Percentiles rank a stretch among this genome's conserved stretches.
These are phyloP conservation scores for Hyperoodon ampullatus DNA, from an alignment of 2,113 vertebrate genomes.

Conservation along the genomic window DNA sequence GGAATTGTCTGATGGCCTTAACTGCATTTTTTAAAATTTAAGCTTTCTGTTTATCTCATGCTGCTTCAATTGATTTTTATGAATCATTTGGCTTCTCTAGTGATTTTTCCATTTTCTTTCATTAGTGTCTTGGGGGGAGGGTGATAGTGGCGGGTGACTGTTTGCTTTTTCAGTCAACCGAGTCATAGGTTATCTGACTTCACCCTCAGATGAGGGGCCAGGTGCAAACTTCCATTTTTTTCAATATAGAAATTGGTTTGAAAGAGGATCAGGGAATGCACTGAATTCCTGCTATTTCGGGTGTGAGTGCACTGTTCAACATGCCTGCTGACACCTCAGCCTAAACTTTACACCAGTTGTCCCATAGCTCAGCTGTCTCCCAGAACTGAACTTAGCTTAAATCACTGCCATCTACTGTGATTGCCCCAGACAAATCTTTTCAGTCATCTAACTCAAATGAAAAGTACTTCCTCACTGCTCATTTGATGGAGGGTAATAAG, in stretches of 20 bases:
- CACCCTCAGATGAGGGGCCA: constrained; percentile 25
- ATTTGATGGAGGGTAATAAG: constrained; percentile 66
- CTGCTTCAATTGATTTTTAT: constrained; percentile 82
- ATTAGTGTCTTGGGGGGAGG: constrained; percentile 50
- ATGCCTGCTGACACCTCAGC: constrained; percentile 60
- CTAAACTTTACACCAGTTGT: constrained; percentile 51
- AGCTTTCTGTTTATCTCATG: constrained; percentile 65
- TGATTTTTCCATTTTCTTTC: constrained; percentile 76
- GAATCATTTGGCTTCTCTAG: constrained; percentile 69
- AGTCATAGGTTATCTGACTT: constrained; percentile 32
- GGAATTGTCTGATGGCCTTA: constrained; percentile 40
- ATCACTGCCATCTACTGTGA: constrained; percentile 55
- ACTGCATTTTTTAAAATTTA: constrained; percentile 62
- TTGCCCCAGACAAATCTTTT: constrained; percentile 60
- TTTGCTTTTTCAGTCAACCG: constrained; percentile 27
- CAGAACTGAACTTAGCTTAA: constrained; percentile 67
- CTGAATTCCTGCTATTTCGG: constrained; percentile 51
- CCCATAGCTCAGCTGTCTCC: constrained; percentile 47
- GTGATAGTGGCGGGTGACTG: neutral
- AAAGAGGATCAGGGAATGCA: constrained; percentile 22
- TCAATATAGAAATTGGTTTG: constrained; percentile 50
- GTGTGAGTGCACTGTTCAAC: constrained; percentile 6
- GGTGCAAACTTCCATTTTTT: constrained; percentile 49
- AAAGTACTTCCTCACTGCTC: constrained; percentile 64
- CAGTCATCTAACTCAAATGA: constrained; percentile 68